phyloP scores from a whole-genome alignment of 1,140 invertebrate species.

The Homarus americanus region DNA sequence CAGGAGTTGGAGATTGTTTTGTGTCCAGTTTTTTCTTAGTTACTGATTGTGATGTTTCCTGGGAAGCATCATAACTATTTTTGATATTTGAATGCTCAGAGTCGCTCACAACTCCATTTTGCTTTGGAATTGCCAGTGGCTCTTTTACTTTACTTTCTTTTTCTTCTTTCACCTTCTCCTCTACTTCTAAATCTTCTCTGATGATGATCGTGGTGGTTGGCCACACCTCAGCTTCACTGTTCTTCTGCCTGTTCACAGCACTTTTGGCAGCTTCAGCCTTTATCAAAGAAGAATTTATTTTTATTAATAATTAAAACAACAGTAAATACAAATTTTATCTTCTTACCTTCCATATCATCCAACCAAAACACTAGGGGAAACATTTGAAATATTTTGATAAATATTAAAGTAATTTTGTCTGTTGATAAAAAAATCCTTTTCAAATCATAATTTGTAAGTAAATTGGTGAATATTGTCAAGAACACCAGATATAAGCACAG shows the following conservation, averaged over 20 bases:
- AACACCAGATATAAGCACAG: no score
- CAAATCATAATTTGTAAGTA: no score
- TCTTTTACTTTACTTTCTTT: not conserved
- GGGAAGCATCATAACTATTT: not conserved
- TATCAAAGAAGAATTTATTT: not conserved
- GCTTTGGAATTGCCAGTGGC: not conserved
- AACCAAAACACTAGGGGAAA: no score
- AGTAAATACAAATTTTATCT: no score
- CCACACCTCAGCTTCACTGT: not conserved
- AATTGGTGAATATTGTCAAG: no score
- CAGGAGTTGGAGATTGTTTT: not conserved
- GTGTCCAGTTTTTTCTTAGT: not conserved
- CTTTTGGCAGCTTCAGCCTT: constrained; percentile 47
- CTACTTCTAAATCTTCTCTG: not conserved
- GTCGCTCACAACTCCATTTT: not conserved
- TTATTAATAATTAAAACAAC: not conserved
- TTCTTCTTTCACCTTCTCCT: no score
- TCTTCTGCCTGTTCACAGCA: constrained; percentile 27
- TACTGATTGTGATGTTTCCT: not conserved
- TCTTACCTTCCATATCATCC: no score
- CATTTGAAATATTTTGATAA: no score
- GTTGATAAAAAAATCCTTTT: no score
- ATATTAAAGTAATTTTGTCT: no score
- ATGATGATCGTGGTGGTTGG: constrained; percentile 15
- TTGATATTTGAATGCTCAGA: not conserved